Conservation (phyloP, 2,113 vertebrate species). For the Oryctolagus cuniculus region mOryCun1.1 NC_091437.1:55910001-55910500, state of each 20-base stretch:
- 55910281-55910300: not conserved
- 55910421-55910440: not conserved
- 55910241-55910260: not conserved
- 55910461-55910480: not conserved
- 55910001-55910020: not conserved
- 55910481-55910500: not conserved
- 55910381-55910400: not conserved
- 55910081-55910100: not conserved
- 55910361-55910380: not conserved
- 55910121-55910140: not conserved
- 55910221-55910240: not conserved
- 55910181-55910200: not conserved
- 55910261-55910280: not conserved
- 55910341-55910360: fast-evolving
- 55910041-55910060: not conserved
- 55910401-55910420: not conserved
- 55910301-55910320: too few relatives aligned
- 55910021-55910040: not conserved
- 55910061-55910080: slow-evolving; percentile 13
- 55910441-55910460: not conserved
- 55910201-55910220: not conserved
- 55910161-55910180: not conserved
- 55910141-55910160: not conserved
- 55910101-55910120: not conserved
- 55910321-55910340: not conserved